A percentile compares a stretch with the other conserved stretches of the same genome.
Conservation (phyloP, 2,113 vertebrate genomes). For the Prionailurus viverrinus region DNA sequence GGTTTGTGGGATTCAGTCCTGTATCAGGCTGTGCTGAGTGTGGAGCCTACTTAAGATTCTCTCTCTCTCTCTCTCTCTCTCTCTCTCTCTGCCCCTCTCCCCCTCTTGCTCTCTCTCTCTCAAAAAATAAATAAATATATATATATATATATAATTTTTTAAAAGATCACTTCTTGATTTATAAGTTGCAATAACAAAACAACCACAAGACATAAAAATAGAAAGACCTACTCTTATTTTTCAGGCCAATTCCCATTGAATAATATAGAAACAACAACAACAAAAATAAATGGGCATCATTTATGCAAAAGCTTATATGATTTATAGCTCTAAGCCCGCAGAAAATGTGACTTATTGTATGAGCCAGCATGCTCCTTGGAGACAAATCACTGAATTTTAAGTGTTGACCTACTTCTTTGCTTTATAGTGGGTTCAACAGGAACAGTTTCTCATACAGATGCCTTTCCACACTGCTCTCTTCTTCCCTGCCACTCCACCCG, state of each 20-base stretch:
- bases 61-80: too few species aligned
- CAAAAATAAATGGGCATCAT: neutral
- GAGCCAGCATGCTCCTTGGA: neutral
- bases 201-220: neutral
- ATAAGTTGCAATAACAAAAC: neutral
- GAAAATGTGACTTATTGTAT: neutral
- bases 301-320: neutral
- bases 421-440: neutral
- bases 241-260: neutral
- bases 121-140: too few species aligned
- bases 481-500: neutral
- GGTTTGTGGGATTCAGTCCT: too few species aligned
- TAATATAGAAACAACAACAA: neutral
- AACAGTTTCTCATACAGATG: neutral
- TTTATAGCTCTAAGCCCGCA: neutral
- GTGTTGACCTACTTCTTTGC: neutral
- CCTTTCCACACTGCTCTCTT: neutral
- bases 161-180: neutral
- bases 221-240: neutral
- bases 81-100: too few species aligned
- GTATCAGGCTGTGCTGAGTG: too few species aligned
- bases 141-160: too few species aligned
- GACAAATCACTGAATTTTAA: neutral
- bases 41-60: too few species aligned
- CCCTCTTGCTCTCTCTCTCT: too few species aligned